Evolutionary conservation across 2,888 invertebrate species (phyloP).

Genomic region (Drosophila anomelani): DNA sequence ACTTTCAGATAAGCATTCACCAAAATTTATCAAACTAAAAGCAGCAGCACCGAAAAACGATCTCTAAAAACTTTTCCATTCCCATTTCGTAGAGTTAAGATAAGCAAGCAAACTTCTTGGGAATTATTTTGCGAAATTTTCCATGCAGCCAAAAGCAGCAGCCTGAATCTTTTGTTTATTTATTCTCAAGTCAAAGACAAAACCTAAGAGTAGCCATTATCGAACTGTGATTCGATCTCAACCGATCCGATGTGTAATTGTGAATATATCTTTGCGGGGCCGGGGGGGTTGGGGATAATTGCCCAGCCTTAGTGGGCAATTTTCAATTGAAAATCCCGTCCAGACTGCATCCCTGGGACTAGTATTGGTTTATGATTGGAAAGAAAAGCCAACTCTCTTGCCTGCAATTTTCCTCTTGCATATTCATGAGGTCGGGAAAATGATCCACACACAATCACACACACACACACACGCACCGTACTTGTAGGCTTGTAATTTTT

Average conservation of each 20-base stretch:
- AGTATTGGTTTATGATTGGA: conserved; percentile 61
- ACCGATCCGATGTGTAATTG: conserved; percentile 47
- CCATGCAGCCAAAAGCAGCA: background rate
- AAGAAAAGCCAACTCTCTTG: conserved; percentile 52
- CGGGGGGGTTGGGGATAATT: conserved; percentile 1
- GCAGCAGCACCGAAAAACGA: background rate
- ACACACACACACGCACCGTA: conserved; percentile 12
- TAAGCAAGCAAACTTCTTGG: background rate
- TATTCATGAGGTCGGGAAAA: conserved; percentile 62
- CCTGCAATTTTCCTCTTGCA: conserved; percentile 64
- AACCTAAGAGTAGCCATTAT: conserved; percentile 1
- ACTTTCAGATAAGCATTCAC: background rate
- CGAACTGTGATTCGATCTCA: conserved; percentile 5
- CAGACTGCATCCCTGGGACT: conserved; percentile 6
- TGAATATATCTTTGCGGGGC: conserved; percentile 17
- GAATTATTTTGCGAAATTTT: conserved; percentile 6
- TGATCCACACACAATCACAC: conserved; percentile 24
- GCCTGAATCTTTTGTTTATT: background rate
- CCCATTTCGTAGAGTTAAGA: background rate
- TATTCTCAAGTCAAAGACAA: conserved; percentile 2
- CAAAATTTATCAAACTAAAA: background rate
- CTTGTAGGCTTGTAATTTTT: conserved; percentile 62
- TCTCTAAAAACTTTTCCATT: background rate
- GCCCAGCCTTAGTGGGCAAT: conserved; percentile 17
- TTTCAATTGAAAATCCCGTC: conserved; percentile 34